These are phyloP conservation scores for Papilio aristodemus DNA, from an alignment of 1,140 invertebrate species.

Conservation along the genomic window DNA sequence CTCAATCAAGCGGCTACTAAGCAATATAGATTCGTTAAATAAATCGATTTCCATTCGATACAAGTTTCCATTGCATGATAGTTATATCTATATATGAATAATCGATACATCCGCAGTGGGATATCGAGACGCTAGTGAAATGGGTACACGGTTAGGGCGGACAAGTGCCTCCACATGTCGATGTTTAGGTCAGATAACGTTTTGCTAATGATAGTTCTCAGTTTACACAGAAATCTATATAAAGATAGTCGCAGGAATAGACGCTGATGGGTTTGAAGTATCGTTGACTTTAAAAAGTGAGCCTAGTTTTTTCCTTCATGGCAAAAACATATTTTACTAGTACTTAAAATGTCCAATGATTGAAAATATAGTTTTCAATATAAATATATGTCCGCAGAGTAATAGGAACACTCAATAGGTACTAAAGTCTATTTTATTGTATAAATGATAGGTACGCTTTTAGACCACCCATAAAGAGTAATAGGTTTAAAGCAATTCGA, in stretches of 20 bases:
- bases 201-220: slow-evolving; percentile 18
- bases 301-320: background rate
- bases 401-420: no score
- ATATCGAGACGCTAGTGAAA: slow-evolving; percentile 25
- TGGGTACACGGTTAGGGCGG: slow-evolving; percentile 25
- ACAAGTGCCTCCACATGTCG: slow-evolving; percentile 28
- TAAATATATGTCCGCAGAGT: no score
- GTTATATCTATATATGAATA: slow-evolving; percentile 6
- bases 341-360: background rate
- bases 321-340: background rate
- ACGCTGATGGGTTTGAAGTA: background rate
- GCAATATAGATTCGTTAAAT: background rate
- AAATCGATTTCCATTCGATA: background rate
- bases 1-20: background rate
- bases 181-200: slow-evolving; percentile 7
- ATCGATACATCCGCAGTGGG: background rate
- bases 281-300: background rate
- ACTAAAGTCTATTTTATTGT: no score
- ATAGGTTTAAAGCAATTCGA: slow-evolving; percentile 14
- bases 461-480: background rate
- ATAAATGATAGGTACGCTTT: background rate
- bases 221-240: slow-evolving; percentile 3
- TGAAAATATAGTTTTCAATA: no score
- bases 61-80: background rate
- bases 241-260: background rate